Conservation (phyloP, 1,140 invertebrate species). For the Orchestia grillus region DNA sequence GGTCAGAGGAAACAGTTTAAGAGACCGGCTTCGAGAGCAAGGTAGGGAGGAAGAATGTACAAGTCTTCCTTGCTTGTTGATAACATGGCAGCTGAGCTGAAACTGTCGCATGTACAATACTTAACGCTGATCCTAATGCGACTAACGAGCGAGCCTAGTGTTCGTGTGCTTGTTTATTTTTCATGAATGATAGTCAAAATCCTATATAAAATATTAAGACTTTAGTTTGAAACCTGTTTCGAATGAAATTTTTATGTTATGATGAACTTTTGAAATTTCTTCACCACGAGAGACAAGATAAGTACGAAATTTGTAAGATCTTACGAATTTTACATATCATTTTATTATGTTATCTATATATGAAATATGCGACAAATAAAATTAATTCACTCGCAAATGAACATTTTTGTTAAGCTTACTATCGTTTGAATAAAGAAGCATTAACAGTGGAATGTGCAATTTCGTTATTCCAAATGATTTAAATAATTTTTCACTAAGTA, state of each 20-base stretch:
- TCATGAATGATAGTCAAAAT: background rate
- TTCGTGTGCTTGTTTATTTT: background rate
- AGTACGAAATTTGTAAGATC: too few species aligned
- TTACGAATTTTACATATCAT: too few species aligned
- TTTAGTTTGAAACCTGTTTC: background rate
- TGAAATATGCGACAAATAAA: too few species aligned
- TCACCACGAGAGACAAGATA: too few species aligned
- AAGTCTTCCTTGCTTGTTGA: constrained; percentile 33
- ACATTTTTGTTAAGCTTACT: too few species aligned
- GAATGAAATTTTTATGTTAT: background rate
- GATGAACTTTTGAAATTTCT: background rate
- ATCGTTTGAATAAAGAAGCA: background rate
- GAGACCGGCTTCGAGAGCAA: background rate
- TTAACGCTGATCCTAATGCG: constrained; percentile 46
- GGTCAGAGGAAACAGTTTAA: constrained; percentile 47
- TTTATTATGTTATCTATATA: too few species aligned
- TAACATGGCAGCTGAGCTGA: constrained; percentile 19
- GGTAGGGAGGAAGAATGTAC: constrained; percentile 28
- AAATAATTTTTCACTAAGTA: background rate
- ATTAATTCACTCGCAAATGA: too few species aligned
- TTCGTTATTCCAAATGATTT: background rate
- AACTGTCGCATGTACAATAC: constrained; percentile 44
- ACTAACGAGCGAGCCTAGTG: background rate
- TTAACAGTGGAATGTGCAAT: background rate
- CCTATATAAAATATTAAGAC: background rate